These are phyloP conservation scores for Lasiurus borealis DNA, from an alignment of 2,113 vertebrate genomes.

Conservation along the genomic window DNA sequence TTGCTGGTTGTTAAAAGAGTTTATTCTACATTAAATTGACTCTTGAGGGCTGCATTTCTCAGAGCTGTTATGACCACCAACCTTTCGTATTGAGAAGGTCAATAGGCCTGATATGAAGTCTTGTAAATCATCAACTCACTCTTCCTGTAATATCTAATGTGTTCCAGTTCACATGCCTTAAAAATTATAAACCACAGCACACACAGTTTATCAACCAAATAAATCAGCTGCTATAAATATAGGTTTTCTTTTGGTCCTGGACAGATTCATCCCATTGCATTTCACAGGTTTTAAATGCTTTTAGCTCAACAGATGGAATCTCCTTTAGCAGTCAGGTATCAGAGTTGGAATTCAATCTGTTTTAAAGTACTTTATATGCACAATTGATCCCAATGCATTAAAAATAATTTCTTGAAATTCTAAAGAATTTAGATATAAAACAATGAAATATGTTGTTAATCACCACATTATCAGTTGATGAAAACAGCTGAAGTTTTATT, in stretches of 20 bases:
- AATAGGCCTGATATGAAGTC: constrained; percentile 87
- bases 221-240: constrained; percentile 86
- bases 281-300: constrained; percentile 84
- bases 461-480: constrained; percentile 24
- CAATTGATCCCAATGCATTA: constrained; percentile 56
- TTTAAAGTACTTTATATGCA: constrained; percentile 79
- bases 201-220: constrained; percentile 87
- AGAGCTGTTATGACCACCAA: constrained; percentile 82
- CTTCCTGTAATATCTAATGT: constrained; percentile 86
- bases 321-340: constrained; percentile 75
- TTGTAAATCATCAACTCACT: constrained; percentile 87
- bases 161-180: constrained; percentile 85
- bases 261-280: constrained; percentile 82
- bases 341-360: constrained; percentile 69
- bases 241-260: constrained; percentile 83
- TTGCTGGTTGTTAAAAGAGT: constrained; percentile 86
- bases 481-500: constrained; percentile 55
- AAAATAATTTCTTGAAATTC: constrained; percentile 70
- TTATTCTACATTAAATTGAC: constrained; percentile 89
- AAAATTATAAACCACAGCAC: constrained; percentile 87
- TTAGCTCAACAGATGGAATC: constrained; percentile 75
- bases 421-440: constrained; percentile 71
- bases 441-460: constrained; percentile 59
- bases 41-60: constrained; percentile 88
- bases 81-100: constrained; percentile 90